Base-by-base conservation (phyloP, 2,113 vertebrate species). In the Trichomycterus rosablanca region DNA sequence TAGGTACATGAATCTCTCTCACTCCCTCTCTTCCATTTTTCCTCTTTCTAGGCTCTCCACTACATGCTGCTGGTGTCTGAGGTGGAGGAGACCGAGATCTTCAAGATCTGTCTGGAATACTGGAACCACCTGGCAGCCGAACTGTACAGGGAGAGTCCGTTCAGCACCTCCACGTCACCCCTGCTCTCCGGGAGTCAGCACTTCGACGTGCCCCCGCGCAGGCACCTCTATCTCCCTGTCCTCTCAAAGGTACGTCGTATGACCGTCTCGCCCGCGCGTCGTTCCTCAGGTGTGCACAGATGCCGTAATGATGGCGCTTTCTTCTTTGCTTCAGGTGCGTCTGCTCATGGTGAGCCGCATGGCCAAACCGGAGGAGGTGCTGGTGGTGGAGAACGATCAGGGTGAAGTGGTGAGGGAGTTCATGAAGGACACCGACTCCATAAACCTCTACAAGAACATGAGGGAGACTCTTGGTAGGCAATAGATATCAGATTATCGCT, bases 371-470 rank as follows among this genome's bases (percentile, higher is more conserved):
- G 94, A 97, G 75, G 94, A 97, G 76, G 94, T 97, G 26, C 81
- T 97, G 70, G 93, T 97, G 60, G 94, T 97, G 81, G 94, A 97
- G 84, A 97, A 97, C 26, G 94, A 97, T 77, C 94, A 97, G 78
- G 94, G 94, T 14, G 94, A 97, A 74, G 94, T 97, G 71, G 93
- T 97, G 15, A 74, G 93, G 58, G 93, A 97, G 77, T 97, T 97
- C 76, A 97, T 97, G 94, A 97, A 97, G 82, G 94, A 97, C 80
- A 97, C 94, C 0, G 94, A 97, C 78, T 94, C 94, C 62, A 97
- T 97, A 70, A 97, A 97, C 81, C 84, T 97, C 42, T 97, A 97
- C 80, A 97, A 97, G 83, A 97, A 97, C 72, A 97, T 97, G 94
- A 92, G 94, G 68, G 94, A 97, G 83, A 97, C 94, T 0, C 78